Evolutionary conservation across 2,888 invertebrate species (phyloP).

Genomic region (Vanessa cardui): DNA sequence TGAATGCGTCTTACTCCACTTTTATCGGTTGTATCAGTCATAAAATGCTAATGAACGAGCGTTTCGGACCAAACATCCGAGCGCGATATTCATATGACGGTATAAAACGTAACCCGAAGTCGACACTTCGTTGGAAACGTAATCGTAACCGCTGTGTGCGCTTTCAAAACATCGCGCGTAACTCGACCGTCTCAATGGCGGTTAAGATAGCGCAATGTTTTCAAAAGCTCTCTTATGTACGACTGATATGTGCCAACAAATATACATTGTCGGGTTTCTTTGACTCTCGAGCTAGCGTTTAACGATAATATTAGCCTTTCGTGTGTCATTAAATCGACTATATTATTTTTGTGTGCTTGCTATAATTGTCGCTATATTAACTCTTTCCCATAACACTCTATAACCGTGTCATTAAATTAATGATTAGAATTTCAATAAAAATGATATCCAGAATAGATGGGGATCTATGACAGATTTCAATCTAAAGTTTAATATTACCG

Average conservation of each 20-base stretch:
- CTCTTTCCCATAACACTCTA: too few species aligned
- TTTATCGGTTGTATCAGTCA: conserved; percentile 82
- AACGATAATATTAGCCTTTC: neutral
- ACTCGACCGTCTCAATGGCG: conserved; percentile 70
- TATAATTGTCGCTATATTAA: too few species aligned
- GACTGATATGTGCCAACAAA: conserved; percentile 49
- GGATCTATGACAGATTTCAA: neutral
- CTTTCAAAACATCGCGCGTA: conserved; percentile 80
- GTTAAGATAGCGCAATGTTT: conserved; percentile 74
- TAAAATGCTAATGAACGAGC: conserved; percentile 82
- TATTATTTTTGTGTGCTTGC: neutral
- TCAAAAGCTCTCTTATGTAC: conserved; percentile 79
- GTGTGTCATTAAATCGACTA: neutral
- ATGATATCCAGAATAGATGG: neutral
- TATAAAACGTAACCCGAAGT: conserved; percentile 81
- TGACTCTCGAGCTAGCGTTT: conserved; percentile 10
- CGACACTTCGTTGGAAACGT: conserved; percentile 79
- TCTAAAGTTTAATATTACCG: neutral
- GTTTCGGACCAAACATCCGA: conserved; percentile 81
- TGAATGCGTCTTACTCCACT: conserved; percentile 81
- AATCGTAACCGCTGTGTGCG: conserved; percentile 74
- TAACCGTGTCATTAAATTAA: too few species aligned
- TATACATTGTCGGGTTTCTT: conserved; percentile 16
- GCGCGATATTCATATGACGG: conserved; percentile 81
- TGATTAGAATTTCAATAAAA: neutral